Conservation (phyloP, 2,113 vertebrate genomes). For the Podarcis cretensis region DNA sequence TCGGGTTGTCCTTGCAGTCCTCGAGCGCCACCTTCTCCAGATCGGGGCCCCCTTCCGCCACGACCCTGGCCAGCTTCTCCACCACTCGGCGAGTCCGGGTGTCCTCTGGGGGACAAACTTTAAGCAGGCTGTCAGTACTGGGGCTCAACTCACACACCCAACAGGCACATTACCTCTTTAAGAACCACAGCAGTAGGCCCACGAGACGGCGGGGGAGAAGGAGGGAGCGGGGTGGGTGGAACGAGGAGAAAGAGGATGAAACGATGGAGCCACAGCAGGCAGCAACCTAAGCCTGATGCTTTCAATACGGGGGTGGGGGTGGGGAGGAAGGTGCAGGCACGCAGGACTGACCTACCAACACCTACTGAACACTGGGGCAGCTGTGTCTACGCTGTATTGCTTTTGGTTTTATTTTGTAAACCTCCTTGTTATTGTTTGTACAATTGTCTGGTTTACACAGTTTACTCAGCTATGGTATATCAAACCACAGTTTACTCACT, state of each 20-base stretch:
- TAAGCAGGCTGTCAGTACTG: conserved; percentile 98
- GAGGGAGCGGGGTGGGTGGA: conserved; percentile 48
- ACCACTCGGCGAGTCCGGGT: conserved; percentile 88
- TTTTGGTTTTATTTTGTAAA: too few species aligned
- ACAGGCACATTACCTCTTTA: conserved; percentile 79
- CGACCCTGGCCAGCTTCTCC: conserved; percentile 94
- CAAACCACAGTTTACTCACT: too few species aligned
- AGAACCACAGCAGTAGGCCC: conserved; percentile 67
- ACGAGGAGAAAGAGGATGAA: conserved; percentile 69
- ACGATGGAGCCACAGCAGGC: conserved; percentile 33
- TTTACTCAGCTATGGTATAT: too few species aligned
- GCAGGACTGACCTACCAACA: not conserved
- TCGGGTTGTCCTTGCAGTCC: conserved; percentile 92
- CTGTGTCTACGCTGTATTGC: too few species aligned
- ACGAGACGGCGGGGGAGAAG: conserved; percentile 60
- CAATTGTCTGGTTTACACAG: too few species aligned
- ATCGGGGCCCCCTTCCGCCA: conserved; percentile 92
- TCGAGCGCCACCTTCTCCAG: conserved; percentile 93
- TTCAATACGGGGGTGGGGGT: not conserved
- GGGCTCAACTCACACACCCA: conserved; percentile 83
- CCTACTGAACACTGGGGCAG: not conserved
- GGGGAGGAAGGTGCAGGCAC: not conserved
- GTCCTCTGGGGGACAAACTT: conserved; percentile 99
- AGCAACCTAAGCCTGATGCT: not conserved
- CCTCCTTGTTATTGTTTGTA: too few species aligned